Percentiles rank a stretch among this genome's conserved stretches.
These are phyloP conservation scores for Dissostichus mawsoni DNA, from an alignment of 2,113 vertebrate genomes.

Conservation along the genomic window DNA sequence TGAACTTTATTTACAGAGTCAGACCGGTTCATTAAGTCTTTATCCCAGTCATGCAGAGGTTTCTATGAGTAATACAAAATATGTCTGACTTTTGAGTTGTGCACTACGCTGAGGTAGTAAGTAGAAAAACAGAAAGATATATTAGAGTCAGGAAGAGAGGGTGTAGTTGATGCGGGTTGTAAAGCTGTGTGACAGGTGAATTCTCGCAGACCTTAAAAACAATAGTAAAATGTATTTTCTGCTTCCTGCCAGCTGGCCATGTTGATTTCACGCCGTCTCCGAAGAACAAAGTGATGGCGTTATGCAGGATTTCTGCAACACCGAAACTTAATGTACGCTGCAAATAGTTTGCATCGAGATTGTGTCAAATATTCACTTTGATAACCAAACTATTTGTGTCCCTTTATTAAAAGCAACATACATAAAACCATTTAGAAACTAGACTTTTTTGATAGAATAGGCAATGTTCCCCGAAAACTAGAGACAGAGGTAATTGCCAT, in stretches of 20 bases:
- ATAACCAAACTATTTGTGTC: background rate
- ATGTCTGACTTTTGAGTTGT: constrained; percentile 5
- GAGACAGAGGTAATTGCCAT: background rate
- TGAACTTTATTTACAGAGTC: background rate
- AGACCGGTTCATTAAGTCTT: background rate
- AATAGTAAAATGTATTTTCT: constrained; percentile 15
- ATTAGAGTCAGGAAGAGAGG: constrained; percentile 29
- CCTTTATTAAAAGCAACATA: background rate
- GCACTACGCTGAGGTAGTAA: background rate
- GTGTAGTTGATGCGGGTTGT: background rate
- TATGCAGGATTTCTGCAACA: constrained; percentile 1
- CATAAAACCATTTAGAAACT: background rate
- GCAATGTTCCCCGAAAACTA: background rate
- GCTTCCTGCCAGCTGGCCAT: constrained; percentile 1
- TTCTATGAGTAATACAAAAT: constrained; percentile 11
- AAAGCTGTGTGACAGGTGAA: constrained; percentile 29
- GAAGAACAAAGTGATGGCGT: background rate
- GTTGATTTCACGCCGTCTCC: background rate
- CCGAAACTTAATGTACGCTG: background rate
- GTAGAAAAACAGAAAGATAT: constrained; percentile 22
- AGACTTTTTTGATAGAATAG: background rate
- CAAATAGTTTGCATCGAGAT: background rate
- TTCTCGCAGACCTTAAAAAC: constrained; percentile 1
- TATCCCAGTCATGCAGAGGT: constrained; percentile 9
- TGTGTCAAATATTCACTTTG: background rate